Base-by-base conservation (phyloP, 1,140 invertebrate species). In the Drosophila repleta region DNA sequence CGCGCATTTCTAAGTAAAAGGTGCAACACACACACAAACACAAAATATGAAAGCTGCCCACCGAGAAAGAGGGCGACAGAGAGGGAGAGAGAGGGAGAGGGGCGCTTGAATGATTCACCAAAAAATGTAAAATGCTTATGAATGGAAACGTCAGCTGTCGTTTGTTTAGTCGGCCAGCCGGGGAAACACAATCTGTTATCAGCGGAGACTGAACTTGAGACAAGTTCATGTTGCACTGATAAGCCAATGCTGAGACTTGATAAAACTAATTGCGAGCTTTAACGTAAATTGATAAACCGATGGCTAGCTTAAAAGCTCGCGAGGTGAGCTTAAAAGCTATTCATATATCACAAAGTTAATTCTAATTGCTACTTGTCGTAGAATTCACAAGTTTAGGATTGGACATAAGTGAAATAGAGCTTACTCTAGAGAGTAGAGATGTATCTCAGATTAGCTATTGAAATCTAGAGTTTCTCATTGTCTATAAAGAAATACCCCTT, bases 1-100 rank as follows among this genome's bases (percentile, higher is more conserved):
- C 82, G 82, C 83, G 82, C 82, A 88, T 76, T 87, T 82, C 82
- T 72, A 75, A 71, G 62, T 70, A 71, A 78, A 77, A 66, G 74
- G 69, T 72, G 69, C 69, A 72, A 67, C 57, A 55, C 55, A 26
- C 32, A 39, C 62, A 58, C 20, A n/a, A n/a, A 43, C 45, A 52
- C 37, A 26, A 52, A 51, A 41, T 58, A 52, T 58, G 46, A 52
- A 56, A 64, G 67, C 52, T 35, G 41, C 6, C 41, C 29, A 41
- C 24, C 2, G 29, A 51, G 17, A 15, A 7, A 43, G 17, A 15
- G 7, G 41, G 17, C 15, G n/a, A 51, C 13, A 26, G n/a, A 51
- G 17, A 15, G 13, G 15, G 46, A 63, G 60, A 45, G 32, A 32
- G 56, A 52, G 68, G 6, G 13, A 15, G 15, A 43, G 39, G 15